A percentile compares a stretch with the other conserved stretches of the same genome.
Conservation (phyloP, 2,888 invertebrate genomes). For the Helicoverpa assulta region DNA sequence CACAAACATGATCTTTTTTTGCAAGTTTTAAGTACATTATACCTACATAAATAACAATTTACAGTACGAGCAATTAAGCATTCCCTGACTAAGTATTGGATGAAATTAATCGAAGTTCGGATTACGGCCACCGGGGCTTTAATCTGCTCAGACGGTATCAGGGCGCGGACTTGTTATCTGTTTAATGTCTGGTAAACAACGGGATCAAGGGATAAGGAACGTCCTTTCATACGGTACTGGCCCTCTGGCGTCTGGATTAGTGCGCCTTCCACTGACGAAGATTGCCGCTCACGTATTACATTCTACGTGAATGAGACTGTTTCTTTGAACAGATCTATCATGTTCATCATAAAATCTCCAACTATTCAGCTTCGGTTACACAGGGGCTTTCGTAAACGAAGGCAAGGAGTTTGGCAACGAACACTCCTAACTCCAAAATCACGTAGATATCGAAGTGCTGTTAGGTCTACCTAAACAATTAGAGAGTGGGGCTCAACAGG, state of each 20-base stretch:
- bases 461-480: constrained; percentile 65
- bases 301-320: constrained; percentile 66
- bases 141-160: constrained; percentile 88
- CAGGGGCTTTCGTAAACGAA: constrained; percentile 15
- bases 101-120: constrained; percentile 90
- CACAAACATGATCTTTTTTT: constrained; percentile 50
- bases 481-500: constrained; percentile 71
- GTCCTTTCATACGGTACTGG: constrained; percentile 87
- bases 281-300: constrained; percentile 81
- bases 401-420: constrained; percentile 34
- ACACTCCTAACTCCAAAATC: constrained; percentile 50
- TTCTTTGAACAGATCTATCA: constrained; percentile 31
- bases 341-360: constrained; percentile 25
- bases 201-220: constrained; percentile 90
- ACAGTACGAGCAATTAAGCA: constrained; percentile 78
- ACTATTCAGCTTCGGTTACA: constrained; percentile 23
- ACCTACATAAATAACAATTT: constrained; percentile 74
- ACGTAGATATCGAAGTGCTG: constrained; percentile 58
- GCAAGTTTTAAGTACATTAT: constrained; percentile 49
- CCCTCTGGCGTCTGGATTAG: constrained; percentile 88
- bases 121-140: constrained; percentile 87
- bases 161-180: constrained; percentile 90
- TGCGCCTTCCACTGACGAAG: constrained; percentile 79
- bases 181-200: constrained; percentile 91
- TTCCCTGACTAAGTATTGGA: constrained; percentile 86